phyloP scores from a whole-genome alignment of 2,797 vertebrate genomes.

The Chelon labrosus region DNA sequence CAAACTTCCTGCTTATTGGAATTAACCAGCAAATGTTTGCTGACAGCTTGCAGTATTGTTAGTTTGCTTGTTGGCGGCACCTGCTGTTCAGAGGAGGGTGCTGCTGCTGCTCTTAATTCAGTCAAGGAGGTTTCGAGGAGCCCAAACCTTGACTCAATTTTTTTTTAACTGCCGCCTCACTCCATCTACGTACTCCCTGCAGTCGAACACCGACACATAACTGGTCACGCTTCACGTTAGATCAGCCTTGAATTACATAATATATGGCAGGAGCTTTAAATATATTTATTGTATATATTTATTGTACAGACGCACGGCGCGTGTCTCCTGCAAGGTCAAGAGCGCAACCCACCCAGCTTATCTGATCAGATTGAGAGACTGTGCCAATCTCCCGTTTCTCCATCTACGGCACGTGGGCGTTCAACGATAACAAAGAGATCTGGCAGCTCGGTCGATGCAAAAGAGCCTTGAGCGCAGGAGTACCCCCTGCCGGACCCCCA shows the following conservation, averaged over 20 bases:
- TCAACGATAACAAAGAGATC: conserved; percentile 72
- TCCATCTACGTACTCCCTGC: background rate
- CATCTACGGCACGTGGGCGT: conserved; percentile 55
- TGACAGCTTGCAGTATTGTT: conserved; percentile 6
- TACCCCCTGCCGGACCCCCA: conserved; percentile 81
- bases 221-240: background rate
- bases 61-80: conserved; percentile 62
- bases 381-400: conserved; percentile 33
- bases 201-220: background rate
- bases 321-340: conserved; percentile 55
- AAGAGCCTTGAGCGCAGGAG: conserved; percentile 61
- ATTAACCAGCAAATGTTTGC: background rate
- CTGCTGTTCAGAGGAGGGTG: conserved; percentile 62
- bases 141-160: conserved; percentile 12
- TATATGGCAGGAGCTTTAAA: background rate
- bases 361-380: conserved; percentile 34
- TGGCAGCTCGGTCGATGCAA: conserved; percentile 39
- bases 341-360: conserved; percentile 18
- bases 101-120: conserved; percentile 31
- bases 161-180: conserved; percentile 2
- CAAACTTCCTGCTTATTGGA: conserved; percentile 36
- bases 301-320: background rate
- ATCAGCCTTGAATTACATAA: conserved; percentile 18
- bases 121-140: conserved; percentile 7
- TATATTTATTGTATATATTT: conserved; percentile 2